Evolutionary conservation across 2,797 vertebrate genomes (phyloP).

Genomic region (Falco novaeseelandiae): DNA sequence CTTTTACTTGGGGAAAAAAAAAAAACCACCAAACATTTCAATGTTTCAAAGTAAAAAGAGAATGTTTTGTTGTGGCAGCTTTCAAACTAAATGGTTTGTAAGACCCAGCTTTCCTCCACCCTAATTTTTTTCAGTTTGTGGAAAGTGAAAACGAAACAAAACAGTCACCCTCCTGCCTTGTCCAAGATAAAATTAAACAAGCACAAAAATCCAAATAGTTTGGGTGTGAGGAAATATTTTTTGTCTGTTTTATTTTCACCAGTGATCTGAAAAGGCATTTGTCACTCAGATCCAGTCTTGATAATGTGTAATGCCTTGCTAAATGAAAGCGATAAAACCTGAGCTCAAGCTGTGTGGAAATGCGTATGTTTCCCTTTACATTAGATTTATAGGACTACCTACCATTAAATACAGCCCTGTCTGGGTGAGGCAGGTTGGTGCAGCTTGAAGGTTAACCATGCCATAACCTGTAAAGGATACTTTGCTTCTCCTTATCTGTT

Average conservation of each 20-base stretch:
- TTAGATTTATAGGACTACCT: background rate
- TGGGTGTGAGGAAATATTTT: background rate
- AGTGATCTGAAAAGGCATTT: background rate
- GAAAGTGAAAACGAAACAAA: background rate
- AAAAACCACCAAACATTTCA: fast-evolving
- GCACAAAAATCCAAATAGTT: background rate
- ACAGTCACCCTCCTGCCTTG: background rate
- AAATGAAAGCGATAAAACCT: background rate
- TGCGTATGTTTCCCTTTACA: background rate
- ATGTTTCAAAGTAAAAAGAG: background rate
- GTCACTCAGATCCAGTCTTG: background rate
- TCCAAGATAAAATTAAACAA: background rate
- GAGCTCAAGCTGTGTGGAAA: background rate
- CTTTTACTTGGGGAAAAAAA: background rate
- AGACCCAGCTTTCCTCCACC: background rate
- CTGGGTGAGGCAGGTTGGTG: background rate
- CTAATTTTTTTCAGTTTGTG: background rate
- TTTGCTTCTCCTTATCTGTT: background rate
- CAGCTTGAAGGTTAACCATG: background rate
- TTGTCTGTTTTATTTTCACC: background rate
- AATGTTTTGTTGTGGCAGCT: background rate
- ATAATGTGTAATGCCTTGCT: background rate
- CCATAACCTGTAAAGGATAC: fast-evolving
- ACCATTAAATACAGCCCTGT: background rate
- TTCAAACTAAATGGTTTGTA: background rate